Percentiles rank a stretch among this genome's conserved stretches.
These are phyloP conservation scores for Atlantisia rogersi DNA, from an alignment of 2,113 vertebrate genomes.

Conservation along the genomic window DNA sequence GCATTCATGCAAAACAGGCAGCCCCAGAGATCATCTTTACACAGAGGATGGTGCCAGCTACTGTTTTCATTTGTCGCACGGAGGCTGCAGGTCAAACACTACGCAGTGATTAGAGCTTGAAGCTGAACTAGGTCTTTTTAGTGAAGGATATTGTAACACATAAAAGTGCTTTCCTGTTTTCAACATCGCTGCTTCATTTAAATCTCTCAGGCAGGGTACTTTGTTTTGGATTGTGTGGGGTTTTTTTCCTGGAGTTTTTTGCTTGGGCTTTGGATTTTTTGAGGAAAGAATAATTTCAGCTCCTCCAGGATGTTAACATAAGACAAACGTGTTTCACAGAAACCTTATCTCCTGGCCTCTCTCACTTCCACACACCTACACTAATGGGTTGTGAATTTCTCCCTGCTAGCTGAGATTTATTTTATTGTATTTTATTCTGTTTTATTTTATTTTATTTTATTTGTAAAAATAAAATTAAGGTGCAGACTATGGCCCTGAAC, in stretches of 20 bases:
- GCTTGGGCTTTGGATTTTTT: background rate
- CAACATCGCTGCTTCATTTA: background rate
- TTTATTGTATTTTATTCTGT: background rate
- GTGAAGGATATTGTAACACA: background rate
- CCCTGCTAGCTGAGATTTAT: background rate
- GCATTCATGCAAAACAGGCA: background rate
- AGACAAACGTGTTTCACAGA: background rate
- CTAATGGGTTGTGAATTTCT: background rate
- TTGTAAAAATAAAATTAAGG: background rate
- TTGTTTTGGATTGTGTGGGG: background rate
- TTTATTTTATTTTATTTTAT: background rate
- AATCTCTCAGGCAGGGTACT: background rate
- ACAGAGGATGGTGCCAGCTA: background rate
- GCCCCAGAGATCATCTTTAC: background rate
- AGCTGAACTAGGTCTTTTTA: background rate
- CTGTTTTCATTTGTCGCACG: background rate
- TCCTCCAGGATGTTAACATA: background rate
- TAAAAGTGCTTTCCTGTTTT: constrained; percentile 1
- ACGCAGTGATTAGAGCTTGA: background rate
- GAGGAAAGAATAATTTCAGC: background rate
- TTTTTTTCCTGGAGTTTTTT: background rate
- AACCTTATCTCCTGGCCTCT: background rate
- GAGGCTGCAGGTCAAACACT: background rate
- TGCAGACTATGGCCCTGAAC: background rate
- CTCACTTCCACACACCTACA: background rate